Percentiles rank a stretch among this genome's conserved stretches.
These are phyloP conservation scores for Cephus pygmeus DNA, from an alignment of 2,888 invertebrate genomes.

Conservation along the genomic window DNA sequence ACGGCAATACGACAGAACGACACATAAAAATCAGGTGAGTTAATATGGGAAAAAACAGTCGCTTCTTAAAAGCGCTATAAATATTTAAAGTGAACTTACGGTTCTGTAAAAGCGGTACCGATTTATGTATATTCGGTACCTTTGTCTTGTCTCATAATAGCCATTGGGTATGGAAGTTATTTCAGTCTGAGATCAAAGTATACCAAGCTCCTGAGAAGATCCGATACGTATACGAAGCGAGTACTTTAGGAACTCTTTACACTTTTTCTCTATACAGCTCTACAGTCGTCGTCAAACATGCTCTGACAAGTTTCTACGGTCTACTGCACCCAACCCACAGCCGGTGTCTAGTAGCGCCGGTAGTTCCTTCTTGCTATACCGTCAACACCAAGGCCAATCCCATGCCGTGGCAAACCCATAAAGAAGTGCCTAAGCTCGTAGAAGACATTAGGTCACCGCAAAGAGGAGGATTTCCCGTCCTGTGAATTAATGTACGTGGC, in stretches of 20 bases:
- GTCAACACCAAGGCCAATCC: neutral
- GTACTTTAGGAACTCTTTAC: neutral
- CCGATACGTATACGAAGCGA: neutral
- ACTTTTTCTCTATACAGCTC: neutral
- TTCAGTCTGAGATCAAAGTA: neutral
- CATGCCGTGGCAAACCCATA: neutral
- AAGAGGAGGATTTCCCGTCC: neutral
- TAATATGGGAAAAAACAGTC: no score
- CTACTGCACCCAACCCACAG: neutral
- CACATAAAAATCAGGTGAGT: neutral
- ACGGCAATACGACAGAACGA: neutral
- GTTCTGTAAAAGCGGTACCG: no score
- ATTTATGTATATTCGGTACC: neutral
- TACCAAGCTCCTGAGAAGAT: neutral
- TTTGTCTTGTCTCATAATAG: neutral
- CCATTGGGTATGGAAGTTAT: neutral
- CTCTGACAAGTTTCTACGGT: neutral
- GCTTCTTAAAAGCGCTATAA: no score
- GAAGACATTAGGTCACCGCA: neutral
- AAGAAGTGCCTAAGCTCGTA: neutral
- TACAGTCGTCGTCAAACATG: neutral
- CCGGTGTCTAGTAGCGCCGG: neutral
- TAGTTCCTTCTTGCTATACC: neutral
- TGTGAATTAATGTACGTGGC: neutral
- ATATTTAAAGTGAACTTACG: no score